phyloP scores from a whole-genome alignment of 2,113 vertebrate species.

The Nyctibius bracteatus region DNA sequence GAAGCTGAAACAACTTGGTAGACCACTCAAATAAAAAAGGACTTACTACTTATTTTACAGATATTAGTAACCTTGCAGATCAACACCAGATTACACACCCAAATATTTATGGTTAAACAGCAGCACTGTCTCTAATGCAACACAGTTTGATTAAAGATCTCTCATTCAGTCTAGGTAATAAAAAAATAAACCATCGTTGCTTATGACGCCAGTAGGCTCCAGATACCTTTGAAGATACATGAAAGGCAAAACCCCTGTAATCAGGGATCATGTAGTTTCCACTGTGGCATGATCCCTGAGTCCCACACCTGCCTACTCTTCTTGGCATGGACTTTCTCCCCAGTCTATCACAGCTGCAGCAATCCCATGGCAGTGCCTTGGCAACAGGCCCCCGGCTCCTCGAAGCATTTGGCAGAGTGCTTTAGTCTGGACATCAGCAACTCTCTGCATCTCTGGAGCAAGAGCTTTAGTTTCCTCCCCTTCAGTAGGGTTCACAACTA shows the following conservation, averaged over 20 bases:
- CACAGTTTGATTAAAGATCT: neutral
- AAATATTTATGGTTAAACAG: conserved; percentile 26
- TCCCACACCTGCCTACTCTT: neutral
- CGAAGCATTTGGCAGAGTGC: neutral
- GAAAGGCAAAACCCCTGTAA: neutral
- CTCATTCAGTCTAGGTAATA: neutral
- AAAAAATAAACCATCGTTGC: neutral
- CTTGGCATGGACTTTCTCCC: neutral
- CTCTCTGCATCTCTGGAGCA: neutral
- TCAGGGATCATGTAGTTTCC: neutral
- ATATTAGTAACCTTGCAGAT: neutral
- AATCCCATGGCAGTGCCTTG: neutral
- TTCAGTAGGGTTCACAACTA: neutral
- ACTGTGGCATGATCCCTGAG: neutral
- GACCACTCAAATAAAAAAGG: neutral
- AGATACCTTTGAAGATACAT: neutral
- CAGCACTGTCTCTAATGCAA: neutral
- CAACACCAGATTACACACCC: neutral
- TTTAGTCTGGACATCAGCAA: neutral
- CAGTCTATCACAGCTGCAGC: neutral
- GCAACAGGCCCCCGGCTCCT: neutral
- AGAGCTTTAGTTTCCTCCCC: neutral
- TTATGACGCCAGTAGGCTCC: neutral
- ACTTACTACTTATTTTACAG: neutral
- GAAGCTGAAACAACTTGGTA: neutral